Base-by-base conservation (phyloP, 2,888 invertebrate species). In the Aphelenchoides bicaudatus region DNA sequence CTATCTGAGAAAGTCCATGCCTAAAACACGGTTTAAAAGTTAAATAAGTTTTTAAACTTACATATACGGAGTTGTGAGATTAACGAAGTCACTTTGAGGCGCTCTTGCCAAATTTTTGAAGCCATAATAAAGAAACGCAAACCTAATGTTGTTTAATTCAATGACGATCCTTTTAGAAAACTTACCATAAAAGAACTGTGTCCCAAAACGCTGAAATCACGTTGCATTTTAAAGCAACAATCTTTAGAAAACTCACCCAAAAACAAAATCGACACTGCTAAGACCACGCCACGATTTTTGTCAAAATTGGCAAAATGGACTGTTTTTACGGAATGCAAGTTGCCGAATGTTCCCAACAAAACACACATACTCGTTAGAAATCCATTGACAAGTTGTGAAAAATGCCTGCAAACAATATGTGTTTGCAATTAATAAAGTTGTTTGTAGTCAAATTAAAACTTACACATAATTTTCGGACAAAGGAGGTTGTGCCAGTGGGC, bases 151-250 rank as follows among this genome's bases (percentile, higher is more conserved):
- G n/a, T n/a, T n/a, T n/a, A n/a, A n/a, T n/a, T n/a, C n/a, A n/a
- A n/a, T n/a, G n/a, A n/a, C n/a, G n/a, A n/a, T n/a, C n/a, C n/a
- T n/a, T n/a, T n/a, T n/a, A n/a, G n/a, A n/a, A n/a, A n/a, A n/a
- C n/a, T n/a, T 68, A 68, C 71, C 74, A 73, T 4, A 74, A 61
- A 0, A 74, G 65, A 13, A 72, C 56, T 1, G 73, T 75, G 60
- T 74, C 74, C 74, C 74, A 74, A 48, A 74, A 61, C 8, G 74
- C n/a, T n/a, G n/a, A n/a, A n/a, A n/a, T n/a, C n/a, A n/a, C n/a
- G n/a, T n/a, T n/a, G n/a, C n/a, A n/a, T n/a, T n/a, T n/a, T n/a
- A n/a, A n/a, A n/a, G n/a, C n/a, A n/a, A n/a, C n/a, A n/a, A n/a
- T n/a, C n/a, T n/a, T n/a, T n/a, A n/a, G n/a, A n/a, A n/a, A n/a